Base-by-base conservation (phyloP, 2,797 vertebrate genomes). In the Cichlasoma orientale region DNA sequence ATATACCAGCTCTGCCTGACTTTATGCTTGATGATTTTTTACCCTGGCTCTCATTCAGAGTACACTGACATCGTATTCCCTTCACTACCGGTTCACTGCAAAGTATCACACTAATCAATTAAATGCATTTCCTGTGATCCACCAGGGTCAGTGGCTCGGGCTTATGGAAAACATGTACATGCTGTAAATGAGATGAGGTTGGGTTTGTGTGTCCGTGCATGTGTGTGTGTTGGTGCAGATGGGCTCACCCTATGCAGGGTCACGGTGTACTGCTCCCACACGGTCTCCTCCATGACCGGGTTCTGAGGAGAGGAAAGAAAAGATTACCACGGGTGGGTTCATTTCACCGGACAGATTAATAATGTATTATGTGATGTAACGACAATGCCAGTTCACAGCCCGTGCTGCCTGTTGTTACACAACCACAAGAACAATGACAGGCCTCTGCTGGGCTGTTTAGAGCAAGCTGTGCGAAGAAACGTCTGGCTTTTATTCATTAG, bases 201-300 rank as follows among this genome's bases (percentile, higher is more conserved):
- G 7, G 52, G 68, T 29, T 36, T 36, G 41, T 44, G 41, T 44
- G 41, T 44, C 3, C 1, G 41, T 47, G 44, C 5, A 14, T 47
- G 44, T 47, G 44, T 69, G 56, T 31, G 58, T 74, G 27, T 55
- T 1, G 10, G 25, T 59, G 44, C 72, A 82, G 78, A 73, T 55
- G 78, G 83, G 89, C 92, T 96, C 94, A 99, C 98, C 95, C 97
- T 97, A 77, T 99, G 97, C 84, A 99, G 95, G 87, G 97, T 98
- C 92, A 99, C 98, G 0, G 96, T 99, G 91, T 97, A 99, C 95
- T 98, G 97, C 92, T 99, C 98, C 98, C 98, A 99, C 94, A 98
- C 96, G 14, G 96, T 93, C 90, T 99, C 97, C 95, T 99, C 98
- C 98, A 99, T 99, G 87, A 94, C 96, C 80, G 96, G 92, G 93